phyloP scores from a whole-genome alignment of 2,113 vertebrate genomes.

The Sciurus niger region DNA sequence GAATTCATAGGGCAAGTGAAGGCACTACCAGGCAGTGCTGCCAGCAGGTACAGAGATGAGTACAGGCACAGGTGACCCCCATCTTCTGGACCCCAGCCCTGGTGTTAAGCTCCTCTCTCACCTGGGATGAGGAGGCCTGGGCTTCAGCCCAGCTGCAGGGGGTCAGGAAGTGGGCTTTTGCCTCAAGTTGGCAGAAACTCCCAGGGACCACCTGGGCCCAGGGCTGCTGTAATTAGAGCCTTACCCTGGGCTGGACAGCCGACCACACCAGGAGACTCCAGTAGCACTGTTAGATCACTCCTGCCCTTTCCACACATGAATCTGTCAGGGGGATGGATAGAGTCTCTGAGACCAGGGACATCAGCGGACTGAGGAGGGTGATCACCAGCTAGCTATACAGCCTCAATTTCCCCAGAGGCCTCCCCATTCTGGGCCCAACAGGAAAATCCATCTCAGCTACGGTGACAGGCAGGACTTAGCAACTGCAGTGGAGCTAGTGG shows the following conservation, averaged over 20 bases:
- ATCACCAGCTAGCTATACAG: background rate
- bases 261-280: background rate
- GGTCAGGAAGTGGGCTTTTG: background rate
- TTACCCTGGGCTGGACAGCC: background rate
- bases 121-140: background rate
- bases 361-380: background rate
- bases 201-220: no score
- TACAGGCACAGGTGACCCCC: accelerated
- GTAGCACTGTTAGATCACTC: background rate
- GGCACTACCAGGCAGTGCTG: no score
- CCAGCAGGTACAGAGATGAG: background rate
- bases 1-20: background rate
- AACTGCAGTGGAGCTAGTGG: background rate
- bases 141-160: background rate
- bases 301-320: background rate
- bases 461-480: background rate
- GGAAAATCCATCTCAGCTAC: background rate
- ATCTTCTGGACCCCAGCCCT: background rate
- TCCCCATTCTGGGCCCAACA: background rate
- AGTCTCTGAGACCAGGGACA: background rate
- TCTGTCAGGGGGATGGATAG: background rate
- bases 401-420: background rate
- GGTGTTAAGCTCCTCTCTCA: background rate
- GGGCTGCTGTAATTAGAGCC: background rate
- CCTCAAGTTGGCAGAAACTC: background rate